Base-by-base conservation (phyloP, 2,113 vertebrate species). In the Silurus meridionalis region DNA sequence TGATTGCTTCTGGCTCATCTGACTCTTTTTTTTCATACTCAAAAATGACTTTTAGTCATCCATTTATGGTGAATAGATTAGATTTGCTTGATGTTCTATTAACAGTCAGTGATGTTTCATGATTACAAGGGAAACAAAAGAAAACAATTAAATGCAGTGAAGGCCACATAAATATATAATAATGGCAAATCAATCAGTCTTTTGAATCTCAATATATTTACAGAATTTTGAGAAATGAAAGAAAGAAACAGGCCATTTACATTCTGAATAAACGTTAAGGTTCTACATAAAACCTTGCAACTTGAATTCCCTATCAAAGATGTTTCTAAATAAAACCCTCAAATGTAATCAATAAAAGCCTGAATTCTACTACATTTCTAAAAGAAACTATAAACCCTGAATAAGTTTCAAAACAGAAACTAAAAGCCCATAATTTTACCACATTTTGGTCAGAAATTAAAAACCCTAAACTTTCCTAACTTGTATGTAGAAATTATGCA, bases 1-100 rank as follows among this genome's bases (percentile, higher is more conserved):
- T 92, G 89, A 92, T 92, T 93, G 91, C 90, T 89, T 3, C 25
- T 78, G 74, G 58, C 46, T 79, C 37, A 60, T 58, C 28, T 83
- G 53, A 19, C 0, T 63, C 72, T 52, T 50, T 8, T 11, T 17
- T 9, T 19, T 55, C n/a, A 1, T 5, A 66, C 46, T 66, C 19
- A 11, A n/a, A 55, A 67, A 80, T 19, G 19, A 21, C 55, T 46
- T 57, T 17, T 57, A 8, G 3, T 0, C 53, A 79, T 37, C 1
- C 13, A 58, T 28, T 78, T 55, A 25, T 6, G 23, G 11, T 55
- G 6, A 77, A 52, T 52, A 74, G 8, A 74, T 50, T n/a, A 53
- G 21, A 8, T 79, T 52, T 13, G 21, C 48, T 53, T 15, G 2
- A 25, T 25, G 21, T 55, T 77, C 3, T 1, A 77, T 55, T n/a